Evolutionary conservation across 2,888 invertebrate genomes (phyloP).

Genomic region (Drosophila paranaensis): DNA sequence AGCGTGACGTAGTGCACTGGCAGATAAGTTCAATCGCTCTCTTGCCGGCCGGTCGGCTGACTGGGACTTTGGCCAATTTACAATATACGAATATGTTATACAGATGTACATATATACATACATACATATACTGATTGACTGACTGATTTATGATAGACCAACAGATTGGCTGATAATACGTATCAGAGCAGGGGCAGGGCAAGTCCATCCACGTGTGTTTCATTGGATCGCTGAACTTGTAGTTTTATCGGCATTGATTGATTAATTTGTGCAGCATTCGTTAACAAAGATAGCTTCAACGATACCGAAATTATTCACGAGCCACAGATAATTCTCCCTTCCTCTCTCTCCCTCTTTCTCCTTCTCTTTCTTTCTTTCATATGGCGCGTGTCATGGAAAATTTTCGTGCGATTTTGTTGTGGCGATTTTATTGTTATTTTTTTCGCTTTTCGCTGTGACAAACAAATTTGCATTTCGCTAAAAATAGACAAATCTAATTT

Average conservation of each 20-base stretch:
- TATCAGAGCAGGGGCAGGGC: conserved; percentile 15
- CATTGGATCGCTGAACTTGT: conserved; percentile 60
- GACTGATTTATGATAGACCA: conserved; percentile 26
- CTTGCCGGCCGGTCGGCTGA: conserved; percentile 49
- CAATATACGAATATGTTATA: conserved; percentile 2
- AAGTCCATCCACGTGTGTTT: conserved; percentile 28
- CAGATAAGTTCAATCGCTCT: conserved; percentile 64
- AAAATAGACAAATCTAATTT: conserved; percentile 33
- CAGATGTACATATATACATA: neutral
- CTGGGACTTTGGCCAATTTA: conserved; percentile 65
- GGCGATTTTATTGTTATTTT: conserved; percentile 4
- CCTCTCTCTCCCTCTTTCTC: neutral
- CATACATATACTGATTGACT: neutral
- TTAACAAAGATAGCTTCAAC: conserved; percentile 36
- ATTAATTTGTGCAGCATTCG: conserved; percentile 52
- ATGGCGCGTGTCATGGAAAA: conserved; percentile 56
- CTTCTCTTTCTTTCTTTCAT: conserved; percentile 9
- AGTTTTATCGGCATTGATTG: conserved; percentile 65
- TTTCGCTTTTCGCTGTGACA: conserved; percentile 9
- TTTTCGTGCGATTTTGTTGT: conserved; percentile 36
- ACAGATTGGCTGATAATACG: conserved; percentile 54
- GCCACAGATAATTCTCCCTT: conserved; percentile 13
- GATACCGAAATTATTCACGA: conserved; percentile 17
- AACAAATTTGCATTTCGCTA: conserved; percentile 52
- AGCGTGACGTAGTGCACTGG: conserved; percentile 60